phyloP scores from a whole-genome alignment of 2,888 invertebrate species.

The Laspeyria flexula region DNA sequence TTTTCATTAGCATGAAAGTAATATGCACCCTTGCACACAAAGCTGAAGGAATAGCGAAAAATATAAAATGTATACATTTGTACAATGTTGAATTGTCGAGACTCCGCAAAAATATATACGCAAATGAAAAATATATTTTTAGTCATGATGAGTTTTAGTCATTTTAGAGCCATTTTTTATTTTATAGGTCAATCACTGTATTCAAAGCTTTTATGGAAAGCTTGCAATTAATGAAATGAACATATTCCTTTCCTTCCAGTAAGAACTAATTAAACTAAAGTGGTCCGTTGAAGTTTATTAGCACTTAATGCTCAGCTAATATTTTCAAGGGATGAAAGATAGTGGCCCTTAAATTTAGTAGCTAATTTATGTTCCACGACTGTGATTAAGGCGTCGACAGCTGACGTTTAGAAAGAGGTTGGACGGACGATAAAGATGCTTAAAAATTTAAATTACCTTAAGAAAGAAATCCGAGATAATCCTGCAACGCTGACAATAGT shows the following conservation, averaged over 20 bases:
- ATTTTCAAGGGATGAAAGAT: background rate
- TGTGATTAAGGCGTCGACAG: slow-evolving; percentile 26
- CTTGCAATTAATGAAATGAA: background rate
- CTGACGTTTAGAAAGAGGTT: slow-evolving; percentile 13
- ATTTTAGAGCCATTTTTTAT: background rate
- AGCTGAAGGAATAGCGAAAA: no score
- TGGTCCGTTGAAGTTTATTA: background rate
- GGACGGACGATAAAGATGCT: slow-evolving; percentile 19
- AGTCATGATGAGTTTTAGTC: background rate
- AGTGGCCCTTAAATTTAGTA: background rate
- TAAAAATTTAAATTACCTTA: slow-evolving; percentile 50
- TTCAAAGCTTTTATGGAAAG: background rate
- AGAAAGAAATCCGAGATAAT: slow-evolving; percentile 42
- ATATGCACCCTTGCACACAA: no score
- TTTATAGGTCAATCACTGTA: background rate
- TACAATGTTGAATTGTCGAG: no score
- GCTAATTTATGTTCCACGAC: slow-evolving; percentile 22
- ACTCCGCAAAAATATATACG: no score
- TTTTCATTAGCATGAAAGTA: no score
- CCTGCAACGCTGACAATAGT: slow-evolving; percentile 24
- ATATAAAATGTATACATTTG: no score
- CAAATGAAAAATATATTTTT: background rate
- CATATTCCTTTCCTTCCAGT: background rate
- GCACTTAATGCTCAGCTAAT: background rate
- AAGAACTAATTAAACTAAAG: background rate